These are phyloP conservation scores for Pelusios castaneus DNA, from an alignment of 2,113 vertebrate genomes.

Conservation along the genomic window DNA sequence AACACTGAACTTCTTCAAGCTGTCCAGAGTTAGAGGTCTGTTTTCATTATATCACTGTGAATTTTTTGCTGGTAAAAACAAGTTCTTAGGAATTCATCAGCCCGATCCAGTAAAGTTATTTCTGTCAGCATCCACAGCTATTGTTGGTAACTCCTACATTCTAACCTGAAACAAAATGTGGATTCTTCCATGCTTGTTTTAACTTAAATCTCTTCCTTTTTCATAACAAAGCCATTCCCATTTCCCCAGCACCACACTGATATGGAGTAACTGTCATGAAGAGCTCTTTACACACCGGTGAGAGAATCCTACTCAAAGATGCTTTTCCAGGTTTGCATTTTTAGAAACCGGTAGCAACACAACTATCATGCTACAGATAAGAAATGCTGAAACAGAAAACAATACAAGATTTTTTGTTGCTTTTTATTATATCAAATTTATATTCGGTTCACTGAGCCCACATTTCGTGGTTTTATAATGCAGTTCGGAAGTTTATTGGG, in stretches of 20 bases:
- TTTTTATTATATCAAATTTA: background rate
- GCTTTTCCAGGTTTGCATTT: accelerated
- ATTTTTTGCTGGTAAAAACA: background rate
- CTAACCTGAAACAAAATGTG: background rate
- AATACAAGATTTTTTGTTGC: background rate
- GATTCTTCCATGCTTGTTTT: background rate
- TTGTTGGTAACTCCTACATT: background rate
- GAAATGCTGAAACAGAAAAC: background rate
- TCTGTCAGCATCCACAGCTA: background rate
- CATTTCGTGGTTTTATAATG: background rate
- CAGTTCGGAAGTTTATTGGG: background rate
- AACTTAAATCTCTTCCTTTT: background rate
- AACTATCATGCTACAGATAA: background rate
- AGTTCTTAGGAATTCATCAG: background rate
- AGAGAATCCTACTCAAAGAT: background rate
- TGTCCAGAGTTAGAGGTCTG: background rate
- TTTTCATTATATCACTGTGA: background rate
- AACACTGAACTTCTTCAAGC: background rate
- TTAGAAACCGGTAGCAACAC: accelerated
- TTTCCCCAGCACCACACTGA: background rate
- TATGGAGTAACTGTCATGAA: accelerated
- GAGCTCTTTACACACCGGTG: background rate
- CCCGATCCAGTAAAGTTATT: background rate
- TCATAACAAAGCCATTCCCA: background rate
- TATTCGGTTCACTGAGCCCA: background rate